These are phyloP conservation scores for Megaceryle alcyon DNA, from an alignment of 2,797 vertebrate genomes.

Conservation along the genomic window DNA sequence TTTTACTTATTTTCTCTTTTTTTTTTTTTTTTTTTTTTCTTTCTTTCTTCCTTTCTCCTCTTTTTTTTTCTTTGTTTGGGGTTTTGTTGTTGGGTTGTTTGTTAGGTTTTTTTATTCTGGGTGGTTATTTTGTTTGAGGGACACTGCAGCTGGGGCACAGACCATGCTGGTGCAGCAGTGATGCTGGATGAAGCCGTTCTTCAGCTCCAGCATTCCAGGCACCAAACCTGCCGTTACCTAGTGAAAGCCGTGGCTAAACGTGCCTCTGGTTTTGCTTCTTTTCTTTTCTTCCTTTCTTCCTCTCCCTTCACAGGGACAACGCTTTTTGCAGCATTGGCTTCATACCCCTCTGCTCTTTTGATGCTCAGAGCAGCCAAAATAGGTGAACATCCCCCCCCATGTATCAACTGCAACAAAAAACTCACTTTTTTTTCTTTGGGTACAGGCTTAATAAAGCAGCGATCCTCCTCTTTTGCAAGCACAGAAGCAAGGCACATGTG, in stretches of 20 bases:
- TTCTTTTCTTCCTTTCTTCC: background rate
- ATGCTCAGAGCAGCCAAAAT: background rate
- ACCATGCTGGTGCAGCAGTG: background rate
- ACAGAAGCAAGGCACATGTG: background rate
- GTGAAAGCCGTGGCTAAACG: constrained; percentile 77
- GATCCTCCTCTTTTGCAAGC: background rate
- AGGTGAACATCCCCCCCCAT: background rate
- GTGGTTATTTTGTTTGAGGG: constrained; percentile 43
- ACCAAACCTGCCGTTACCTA: constrained; percentile 88
- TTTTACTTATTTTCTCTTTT: background rate
- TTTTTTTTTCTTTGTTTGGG: background rate
- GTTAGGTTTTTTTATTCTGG: background rate
- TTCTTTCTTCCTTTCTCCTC: background rate
- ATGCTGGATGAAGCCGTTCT: constrained; percentile 58
- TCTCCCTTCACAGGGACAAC: constrained; percentile 74
- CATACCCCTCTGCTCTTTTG: constrained; percentile 83
- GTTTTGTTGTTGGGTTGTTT: background rate
- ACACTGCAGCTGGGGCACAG: constrained; percentile 66
- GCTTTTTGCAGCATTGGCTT: constrained; percentile 80
- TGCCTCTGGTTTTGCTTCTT: constrained; percentile 29
- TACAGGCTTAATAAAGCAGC: background rate
- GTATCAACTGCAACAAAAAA: background rate
- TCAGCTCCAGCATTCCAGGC: constrained; percentile 87
- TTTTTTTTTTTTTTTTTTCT: background rate
- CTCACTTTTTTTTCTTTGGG: background rate